Evolutionary conservation across 2,113 vertebrate genomes (phyloP).

Genomic region (Oncorhynchus nerka): DNA sequence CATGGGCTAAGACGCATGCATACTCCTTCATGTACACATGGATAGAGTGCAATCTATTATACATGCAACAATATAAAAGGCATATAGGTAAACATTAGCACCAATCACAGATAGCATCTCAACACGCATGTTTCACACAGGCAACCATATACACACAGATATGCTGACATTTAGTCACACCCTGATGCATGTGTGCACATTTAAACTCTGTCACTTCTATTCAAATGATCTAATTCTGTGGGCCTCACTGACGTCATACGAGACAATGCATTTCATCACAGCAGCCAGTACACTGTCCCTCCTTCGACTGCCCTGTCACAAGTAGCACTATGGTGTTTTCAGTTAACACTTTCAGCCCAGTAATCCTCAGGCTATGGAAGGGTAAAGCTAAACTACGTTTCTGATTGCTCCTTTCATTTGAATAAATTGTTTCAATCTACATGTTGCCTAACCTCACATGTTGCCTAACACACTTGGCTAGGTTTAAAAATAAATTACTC

Average conservation of each 20-base stretch:
- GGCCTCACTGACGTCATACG: constrained; percentile 18
- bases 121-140: neutral
- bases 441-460: neutral
- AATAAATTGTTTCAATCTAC: neutral
- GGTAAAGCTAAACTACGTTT: too few relatives aligned
- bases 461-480: neutral
- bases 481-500: neutral
- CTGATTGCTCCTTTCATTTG: too few relatives aligned
- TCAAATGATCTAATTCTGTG: constrained; percentile 1
- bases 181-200: neutral
- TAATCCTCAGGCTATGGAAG: neutral
- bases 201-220: neutral
- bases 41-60: neutral
- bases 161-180: neutral
- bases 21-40: neutral
- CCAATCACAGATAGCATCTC: neutral
- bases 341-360: constrained; percentile 16
- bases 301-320: constrained; percentile 7
- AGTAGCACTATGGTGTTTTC: constrained; percentile 22
- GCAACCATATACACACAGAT: constrained; percentile 27
- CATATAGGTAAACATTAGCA: neutral
- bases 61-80: neutral
- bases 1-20: neutral
- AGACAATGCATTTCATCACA: constrained; percentile 27
- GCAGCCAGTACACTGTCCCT: constrained; percentile 14